A percentile compares a stretch with the other conserved stretches of the same genome.
These are phyloP conservation scores for Pycnonotus jocosus DNA, from an alignment of 2,113 vertebrate species.

Conservation along the genomic window DNA sequence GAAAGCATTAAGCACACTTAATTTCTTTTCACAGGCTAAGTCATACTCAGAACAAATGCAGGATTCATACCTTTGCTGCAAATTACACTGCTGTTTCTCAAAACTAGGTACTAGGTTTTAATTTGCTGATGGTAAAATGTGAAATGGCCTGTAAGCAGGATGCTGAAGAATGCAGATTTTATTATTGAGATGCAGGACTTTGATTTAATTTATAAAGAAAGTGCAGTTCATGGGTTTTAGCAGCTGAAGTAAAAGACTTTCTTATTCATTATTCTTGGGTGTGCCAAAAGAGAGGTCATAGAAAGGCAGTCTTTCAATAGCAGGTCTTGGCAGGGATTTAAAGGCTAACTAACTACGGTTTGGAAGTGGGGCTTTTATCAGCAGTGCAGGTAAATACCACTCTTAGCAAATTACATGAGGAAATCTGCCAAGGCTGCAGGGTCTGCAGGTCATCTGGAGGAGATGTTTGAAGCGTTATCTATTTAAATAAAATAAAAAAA, in stretches of 20 bases:
- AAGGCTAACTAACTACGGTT: background rate
- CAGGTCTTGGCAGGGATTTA: constrained; percentile 18
- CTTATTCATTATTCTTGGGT: background rate
- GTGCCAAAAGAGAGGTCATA: background rate
- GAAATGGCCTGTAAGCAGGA: background rate
- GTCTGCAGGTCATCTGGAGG: background rate
- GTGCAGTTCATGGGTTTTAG: background rate
- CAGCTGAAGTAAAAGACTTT: background rate
- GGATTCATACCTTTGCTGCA: background rate
- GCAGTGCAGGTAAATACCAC: background rate
- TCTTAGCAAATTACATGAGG: background rate
- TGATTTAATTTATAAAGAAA: background rate
- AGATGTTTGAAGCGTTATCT: constrained; percentile 4
- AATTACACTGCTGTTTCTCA: background rate
- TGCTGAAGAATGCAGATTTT: background rate
- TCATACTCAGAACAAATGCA: background rate
- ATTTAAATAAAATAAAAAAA: background rate
- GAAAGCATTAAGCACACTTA: background rate
- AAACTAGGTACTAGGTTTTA: background rate
- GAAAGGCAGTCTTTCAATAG: background rate
- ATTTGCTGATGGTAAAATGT: background rate
- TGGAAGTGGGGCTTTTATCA: background rate
- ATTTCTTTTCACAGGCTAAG: background rate
- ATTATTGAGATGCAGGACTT: background rate
- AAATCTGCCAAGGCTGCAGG: background rate